These are phyloP conservation scores for Pseudopodoces humilis DNA, from an alignment of 2,113 vertebrate species.

Conservation along the genomic window DNA sequence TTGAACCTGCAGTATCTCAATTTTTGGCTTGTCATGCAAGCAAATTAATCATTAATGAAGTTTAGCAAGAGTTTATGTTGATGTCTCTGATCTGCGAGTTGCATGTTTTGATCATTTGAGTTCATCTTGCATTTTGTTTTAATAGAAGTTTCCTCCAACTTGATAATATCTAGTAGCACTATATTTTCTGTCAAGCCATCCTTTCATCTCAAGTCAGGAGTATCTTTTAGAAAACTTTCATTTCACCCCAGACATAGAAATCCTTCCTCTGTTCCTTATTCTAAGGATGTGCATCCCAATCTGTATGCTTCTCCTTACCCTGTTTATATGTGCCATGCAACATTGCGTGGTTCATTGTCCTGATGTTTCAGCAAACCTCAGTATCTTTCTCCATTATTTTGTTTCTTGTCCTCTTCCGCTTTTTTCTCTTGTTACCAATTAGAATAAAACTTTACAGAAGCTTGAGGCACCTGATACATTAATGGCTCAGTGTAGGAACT, in stretches of 20 bases:
- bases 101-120: background rate
- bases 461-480: background rate
- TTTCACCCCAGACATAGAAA: background rate
- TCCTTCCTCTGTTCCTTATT: background rate
- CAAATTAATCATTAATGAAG: slow-evolving; percentile 49
- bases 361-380: background rate
- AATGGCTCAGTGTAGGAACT: background rate
- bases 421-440: background rate
- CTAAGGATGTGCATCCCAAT: background rate
- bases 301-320: background rate
- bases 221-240: background rate
- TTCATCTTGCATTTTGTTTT: background rate
- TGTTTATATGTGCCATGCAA: background rate
- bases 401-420: background rate
- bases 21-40: background rate
- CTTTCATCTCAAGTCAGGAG: background rate
- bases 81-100: background rate
- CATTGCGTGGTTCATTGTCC: background rate
- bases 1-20: background rate
- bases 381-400: background rate
- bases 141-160: background rate
- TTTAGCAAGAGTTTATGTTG: slow-evolving; percentile 3
- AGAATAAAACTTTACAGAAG: background rate
- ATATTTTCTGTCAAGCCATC: background rate
- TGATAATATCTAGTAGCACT: background rate